Conservation (phyloP, 2,888 invertebrate species). For the Trypoxylon attenuatum region DNA sequence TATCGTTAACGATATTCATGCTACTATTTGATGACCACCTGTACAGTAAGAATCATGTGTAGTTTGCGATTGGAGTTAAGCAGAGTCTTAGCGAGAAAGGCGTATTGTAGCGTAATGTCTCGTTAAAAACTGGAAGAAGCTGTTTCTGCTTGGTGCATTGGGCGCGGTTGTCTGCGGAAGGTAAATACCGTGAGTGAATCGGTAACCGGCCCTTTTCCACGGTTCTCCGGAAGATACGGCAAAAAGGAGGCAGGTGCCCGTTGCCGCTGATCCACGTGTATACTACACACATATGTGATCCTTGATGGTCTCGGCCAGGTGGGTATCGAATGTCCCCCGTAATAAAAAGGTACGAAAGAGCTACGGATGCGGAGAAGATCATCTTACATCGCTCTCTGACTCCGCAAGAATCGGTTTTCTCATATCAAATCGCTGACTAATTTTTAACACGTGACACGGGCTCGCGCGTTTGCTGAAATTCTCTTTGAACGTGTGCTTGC, state of each 20-base stretch:
- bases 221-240: background rate
- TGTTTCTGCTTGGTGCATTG: background rate
- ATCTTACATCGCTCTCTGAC: constrained; percentile 29
- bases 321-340: constrained; percentile 26
- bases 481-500: background rate
- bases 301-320: constrained; percentile 2
- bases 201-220: constrained; percentile 3
- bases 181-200: constrained; percentile 2
- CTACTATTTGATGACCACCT: too few species aligned
- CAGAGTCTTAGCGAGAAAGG: background rate
- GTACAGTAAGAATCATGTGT: too few species aligned
- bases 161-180: background rate
- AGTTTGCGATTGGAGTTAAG: too few species aligned
- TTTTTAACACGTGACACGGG: constrained; percentile 4
- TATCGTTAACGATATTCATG: too few species aligned
- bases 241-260: constrained; percentile 16
- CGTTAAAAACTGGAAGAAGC: constrained; percentile 12
- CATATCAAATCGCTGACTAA: constrained; percentile 22
- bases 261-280: background rate
- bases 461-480: background rate
- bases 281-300: background rate
- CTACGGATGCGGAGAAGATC: constrained; percentile 35
- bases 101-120: constrained; percentile 11
- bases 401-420: constrained; percentile 30
- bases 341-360: constrained; percentile 20